Evolutionary conservation across 2,797 vertebrate genomes (phyloP), one percentile per base, ranked within the genome.

Genomic region (Cyprinodon diabolis): DNA sequence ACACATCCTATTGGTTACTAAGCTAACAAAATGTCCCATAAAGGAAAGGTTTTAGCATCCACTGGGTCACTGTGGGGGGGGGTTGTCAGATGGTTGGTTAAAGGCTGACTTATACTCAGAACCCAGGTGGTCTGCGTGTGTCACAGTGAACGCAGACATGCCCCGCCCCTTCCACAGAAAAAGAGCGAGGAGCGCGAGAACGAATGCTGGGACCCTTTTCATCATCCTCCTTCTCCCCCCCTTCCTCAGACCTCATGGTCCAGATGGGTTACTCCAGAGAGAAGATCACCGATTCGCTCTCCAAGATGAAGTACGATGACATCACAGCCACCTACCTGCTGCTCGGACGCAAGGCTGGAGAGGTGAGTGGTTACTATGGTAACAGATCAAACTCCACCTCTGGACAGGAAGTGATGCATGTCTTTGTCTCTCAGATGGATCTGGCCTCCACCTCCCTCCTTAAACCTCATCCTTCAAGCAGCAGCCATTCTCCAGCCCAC

Each of bases 281-380:
- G 71, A 95, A 96, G 92, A 97, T 97, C 91, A 96, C 95, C 72
- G 96, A 97, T 57, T 96, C 97, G 0, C 94, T 97, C 79, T 89
- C 96, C 84, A 95, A 95, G 84, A 96, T 96, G 94, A 96, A 96
- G 76, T 97, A 97, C 84, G 95, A 97, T 67, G 96, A 97, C 90
- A 95, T 98, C 87, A 97, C 96, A 83, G 97, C 97, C 21, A 96
- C 97, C n/a, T 98, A 97, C 80, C 94, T 98, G 82, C 94, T 98
- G 82, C 94, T 97, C 87, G 96, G 96, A 71, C 94, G 96, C 85
- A 96, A 91, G 87, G 87, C 90, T 95, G 71, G 83, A 95, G 91
- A 97, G 96, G 81, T 95, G 95, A 85, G 97, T 95, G 78, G 95
- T 96, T 1, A 93, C 95, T 49, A 93, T 95, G 94, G 95, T 96